Evolutionary conservation across 1,140 invertebrate species (phyloP).

Genomic region (Aphis gossypii): DNA sequence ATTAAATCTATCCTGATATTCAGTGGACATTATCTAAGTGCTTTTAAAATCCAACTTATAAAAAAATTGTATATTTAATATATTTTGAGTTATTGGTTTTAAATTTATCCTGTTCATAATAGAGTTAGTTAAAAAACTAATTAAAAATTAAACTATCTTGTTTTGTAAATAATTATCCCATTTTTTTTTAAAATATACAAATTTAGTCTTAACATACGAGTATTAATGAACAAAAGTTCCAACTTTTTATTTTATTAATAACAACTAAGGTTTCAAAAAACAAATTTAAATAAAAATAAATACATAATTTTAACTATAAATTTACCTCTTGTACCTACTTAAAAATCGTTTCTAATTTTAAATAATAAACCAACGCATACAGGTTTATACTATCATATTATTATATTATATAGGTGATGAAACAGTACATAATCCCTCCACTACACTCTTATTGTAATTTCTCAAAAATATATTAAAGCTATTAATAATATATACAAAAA

Average conservation of each 20-base stretch:
- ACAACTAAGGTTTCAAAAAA: neutral
- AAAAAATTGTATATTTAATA: neutral
- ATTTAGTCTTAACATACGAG: neutral
- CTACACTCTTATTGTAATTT: neutral
- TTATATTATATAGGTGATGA: neutral
- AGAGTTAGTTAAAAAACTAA: neutral
- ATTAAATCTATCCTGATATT: neutral
- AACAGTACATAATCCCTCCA: neutral
- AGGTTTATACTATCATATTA: neutral
- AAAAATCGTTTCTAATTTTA: neutral
- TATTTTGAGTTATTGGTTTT: neutral
- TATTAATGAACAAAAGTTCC: neutral
- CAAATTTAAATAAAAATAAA: neutral
- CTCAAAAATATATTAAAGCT: neutral
- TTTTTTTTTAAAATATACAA: neutral
- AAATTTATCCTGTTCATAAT: neutral
- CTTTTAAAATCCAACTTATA: neutral
- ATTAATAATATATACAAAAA: neutral
- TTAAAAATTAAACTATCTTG: neutral
- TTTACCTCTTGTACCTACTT: neutral
- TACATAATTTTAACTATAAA: neutral
- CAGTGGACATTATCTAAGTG: too few relatives aligned
- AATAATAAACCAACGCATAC: neutral
- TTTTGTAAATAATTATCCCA: neutral
- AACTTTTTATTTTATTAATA: neutral